These are phyloP conservation scores for Drosophila sechellia DNA, from an alignment of 1,140 invertebrate genomes.

Conservation along the genomic window DNA sequence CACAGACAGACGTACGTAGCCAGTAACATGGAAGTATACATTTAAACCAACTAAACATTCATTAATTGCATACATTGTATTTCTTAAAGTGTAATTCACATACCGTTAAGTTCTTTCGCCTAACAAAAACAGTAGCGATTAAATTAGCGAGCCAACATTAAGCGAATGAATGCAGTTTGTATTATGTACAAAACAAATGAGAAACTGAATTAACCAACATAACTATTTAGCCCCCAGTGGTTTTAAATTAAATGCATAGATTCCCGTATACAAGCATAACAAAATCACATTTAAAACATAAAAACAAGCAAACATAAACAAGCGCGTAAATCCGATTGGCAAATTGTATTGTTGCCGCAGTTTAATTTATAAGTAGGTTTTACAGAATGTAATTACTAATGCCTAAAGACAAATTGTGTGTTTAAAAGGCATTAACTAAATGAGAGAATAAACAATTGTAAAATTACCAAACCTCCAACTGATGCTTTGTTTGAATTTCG, in stretches of 20 bases:
- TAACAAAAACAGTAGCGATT: constrained; percentile 40
- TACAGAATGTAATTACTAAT: constrained; percentile 77
- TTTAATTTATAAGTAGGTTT: constrained; percentile 82
- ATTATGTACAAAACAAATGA: constrained; percentile 74
- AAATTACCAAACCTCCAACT: constrained; percentile 34
- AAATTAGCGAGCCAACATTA: constrained; percentile 33
- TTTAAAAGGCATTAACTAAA: constrained; percentile 62
- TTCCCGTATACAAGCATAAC: constrained; percentile 27
- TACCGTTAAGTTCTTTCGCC: constrained; percentile 70
- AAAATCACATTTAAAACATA: constrained; percentile 26
- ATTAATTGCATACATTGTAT: constrained; percentile 57
- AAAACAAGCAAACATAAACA: constrained; percentile 30
- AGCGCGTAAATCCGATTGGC: constrained; percentile 52
- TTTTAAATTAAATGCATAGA: constrained; percentile 50
- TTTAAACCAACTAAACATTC: constrained; percentile 69
- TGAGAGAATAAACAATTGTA: constrained; percentile 71
- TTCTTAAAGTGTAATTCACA: constrained; percentile 75
- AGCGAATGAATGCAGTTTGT: constrained; percentile 67
- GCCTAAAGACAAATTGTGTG: constrained; percentile 54
- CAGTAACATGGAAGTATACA: constrained; percentile 63
- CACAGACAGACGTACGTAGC: constrained; percentile 64
- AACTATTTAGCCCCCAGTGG: constrained; percentile 42
- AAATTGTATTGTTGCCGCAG: constrained; percentile 62
- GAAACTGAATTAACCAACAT: constrained; percentile 35
- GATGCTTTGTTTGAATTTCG: background rate